Base-by-base conservation (phyloP, 2,888 invertebrate species). In the Sesia bembeciformis region DNA sequence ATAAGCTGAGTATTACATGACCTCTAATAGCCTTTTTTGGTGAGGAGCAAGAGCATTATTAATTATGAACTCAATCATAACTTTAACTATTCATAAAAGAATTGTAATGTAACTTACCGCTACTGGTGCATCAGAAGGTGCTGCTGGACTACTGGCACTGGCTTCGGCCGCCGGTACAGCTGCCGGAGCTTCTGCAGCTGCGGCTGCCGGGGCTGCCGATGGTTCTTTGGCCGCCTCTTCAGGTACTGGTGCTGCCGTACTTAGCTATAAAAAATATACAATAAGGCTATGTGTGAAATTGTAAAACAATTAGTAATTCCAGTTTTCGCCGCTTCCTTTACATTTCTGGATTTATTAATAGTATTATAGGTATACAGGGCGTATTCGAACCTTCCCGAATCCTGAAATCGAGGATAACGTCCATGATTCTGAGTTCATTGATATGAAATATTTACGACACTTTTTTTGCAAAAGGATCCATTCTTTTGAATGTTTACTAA, bases 201-300 rank as follows among this genome's bases (percentile, higher is more conserved):
- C 5, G 5, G 7, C 42, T 6, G 42, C 56, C 3, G 56, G 54
- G 0, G 60, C 42, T 3, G 57, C 58, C 0, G 57, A 53, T 4
- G 66, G 72, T 3, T 59, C 71, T 51, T 76, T 78, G 61, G 77
- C 77, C 2, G 69, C 77, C 3, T 80, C 81, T 3, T 76, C 77
- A 0, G 78, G 73, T 3, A 66, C 62, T 0, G 82, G 81, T 0
- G 71, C 72, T 23, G 78, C 70, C 8, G 66, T 66, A 65, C 71
- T 70, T 51, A 78, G 56, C 82, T 81, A 51, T 39, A 51, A 51
- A 51, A 51, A 51, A 23, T 49, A 7, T n/a, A 23, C 41, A 4
- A 52, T 23, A 52, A 23, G 5, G 40, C 7, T 5, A 52, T 3
- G 8, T 3, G 6, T 42, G 42, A 5, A 39, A 40, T 8, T 51